Conservation (phyloP, 1,140 invertebrate genomes). For the Harlomillsia oculata region DNA sequence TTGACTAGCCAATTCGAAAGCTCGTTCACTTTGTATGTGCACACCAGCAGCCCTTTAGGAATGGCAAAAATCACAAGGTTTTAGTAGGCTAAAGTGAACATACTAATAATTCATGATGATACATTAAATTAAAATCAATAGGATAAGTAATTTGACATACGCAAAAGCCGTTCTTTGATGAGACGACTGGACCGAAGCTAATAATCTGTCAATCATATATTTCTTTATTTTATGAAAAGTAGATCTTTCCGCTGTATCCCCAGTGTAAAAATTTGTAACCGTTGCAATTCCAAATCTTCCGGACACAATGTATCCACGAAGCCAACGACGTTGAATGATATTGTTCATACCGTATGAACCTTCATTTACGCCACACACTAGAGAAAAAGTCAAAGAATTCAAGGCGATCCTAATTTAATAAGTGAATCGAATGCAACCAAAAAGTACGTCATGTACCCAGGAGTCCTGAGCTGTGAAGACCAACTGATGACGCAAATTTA, state of each 20-base stretch:
- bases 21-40: slow-evolving; percentile 69
- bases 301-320: slow-evolving; percentile 62
- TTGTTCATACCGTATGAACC: slow-evolving; percentile 48
- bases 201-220: slow-evolving; percentile 55
- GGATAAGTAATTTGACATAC: slow-evolving; percentile 47
- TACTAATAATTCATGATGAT: neutral
- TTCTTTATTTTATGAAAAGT: slow-evolving; percentile 59
- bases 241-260: slow-evolving; percentile 59
- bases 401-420: neutral
- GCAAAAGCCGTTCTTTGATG: slow-evolving; percentile 74
- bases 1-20: slow-evolving; percentile 72
- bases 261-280: slow-evolving; percentile 59
- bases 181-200: slow-evolving; percentile 64
- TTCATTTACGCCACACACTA: slow-evolving; percentile 61
- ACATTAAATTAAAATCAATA: neutral
- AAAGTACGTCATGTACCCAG: slow-evolving; percentile 46
- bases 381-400: slow-evolving; percentile 29
- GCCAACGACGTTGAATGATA: slow-evolving; percentile 48
- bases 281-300: slow-evolving; percentile 70
- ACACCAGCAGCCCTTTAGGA: slow-evolving; percentile 60
- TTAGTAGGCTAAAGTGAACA: neutral
- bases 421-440: neutral
- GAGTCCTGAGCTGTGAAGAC: slow-evolving; percentile 57
- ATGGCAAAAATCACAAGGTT: slow-evolving; percentile 24
- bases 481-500: slow-evolving; percentile 48